Conservation (phyloP, 2,113 vertebrate species). For the Pteruthius melanotis region DNA sequence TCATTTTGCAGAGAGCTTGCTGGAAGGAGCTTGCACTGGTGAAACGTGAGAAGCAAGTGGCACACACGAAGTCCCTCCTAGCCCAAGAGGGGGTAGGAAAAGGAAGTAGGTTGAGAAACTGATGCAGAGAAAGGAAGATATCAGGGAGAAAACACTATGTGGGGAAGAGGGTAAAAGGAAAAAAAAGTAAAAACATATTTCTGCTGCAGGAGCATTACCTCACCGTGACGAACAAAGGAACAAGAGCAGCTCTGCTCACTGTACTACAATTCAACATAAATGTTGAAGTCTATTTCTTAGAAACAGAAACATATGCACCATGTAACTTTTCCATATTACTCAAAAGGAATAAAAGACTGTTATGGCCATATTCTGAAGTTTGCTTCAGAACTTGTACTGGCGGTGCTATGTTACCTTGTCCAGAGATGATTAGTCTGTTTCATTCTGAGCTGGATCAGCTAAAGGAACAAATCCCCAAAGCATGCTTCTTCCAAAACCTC, state of each 20-base stretch:
- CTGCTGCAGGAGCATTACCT: neutral
- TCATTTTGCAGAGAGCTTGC: neutral
- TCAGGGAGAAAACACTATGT: neutral
- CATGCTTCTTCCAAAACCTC: neutral
- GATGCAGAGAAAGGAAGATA: neutral
- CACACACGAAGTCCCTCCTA: rapidly evolving
- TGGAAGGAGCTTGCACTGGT: rapidly evolving
- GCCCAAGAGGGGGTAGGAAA: neutral
- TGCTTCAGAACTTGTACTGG: neutral
- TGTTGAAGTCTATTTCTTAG: neutral
- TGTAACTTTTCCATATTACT: neutral
- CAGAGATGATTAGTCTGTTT: neutral
- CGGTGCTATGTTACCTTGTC: neutral
- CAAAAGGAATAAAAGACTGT: neutral
- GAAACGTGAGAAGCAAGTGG: neutral
- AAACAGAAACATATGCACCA: neutral
- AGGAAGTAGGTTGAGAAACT: neutral
- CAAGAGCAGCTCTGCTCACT: neutral
- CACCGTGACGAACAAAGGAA: neutral
- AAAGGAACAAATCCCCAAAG: neutral
- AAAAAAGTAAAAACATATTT: neutral
- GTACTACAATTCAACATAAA: neutral
- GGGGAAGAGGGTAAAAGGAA: neutral
- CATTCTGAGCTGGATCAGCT: neutral
- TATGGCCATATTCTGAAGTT: neutral